These are phyloP conservation scores for Coleophora flavipennella DNA, from an alignment of 2,888 invertebrate genomes.

Conservation along the genomic window DNA sequence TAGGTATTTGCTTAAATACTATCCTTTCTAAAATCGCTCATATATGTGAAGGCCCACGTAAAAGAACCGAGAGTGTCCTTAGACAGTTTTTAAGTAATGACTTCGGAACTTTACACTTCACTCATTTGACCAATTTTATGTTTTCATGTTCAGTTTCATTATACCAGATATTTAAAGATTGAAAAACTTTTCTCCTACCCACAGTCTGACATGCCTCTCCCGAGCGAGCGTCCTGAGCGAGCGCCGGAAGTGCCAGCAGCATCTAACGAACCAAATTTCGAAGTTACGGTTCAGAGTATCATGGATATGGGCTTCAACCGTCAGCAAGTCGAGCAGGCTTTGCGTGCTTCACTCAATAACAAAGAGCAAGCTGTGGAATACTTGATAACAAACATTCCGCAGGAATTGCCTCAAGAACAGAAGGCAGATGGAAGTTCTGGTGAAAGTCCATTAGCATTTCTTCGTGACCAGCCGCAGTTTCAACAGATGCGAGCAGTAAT, in stretches of 20 bases:
- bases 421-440: constrained; percentile 65
- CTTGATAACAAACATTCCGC: constrained; percentile 90
- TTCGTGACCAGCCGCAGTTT: constrained; percentile 95
- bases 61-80: no score
- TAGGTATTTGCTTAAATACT: no score
- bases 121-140: no score
- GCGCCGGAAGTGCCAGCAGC: constrained; percentile 40
- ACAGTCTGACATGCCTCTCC: no score
- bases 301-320: constrained; percentile 97
- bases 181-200: no score
- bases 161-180: no score
- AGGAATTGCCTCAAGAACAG: constrained; percentile 64
- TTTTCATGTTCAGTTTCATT: no score
- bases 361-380: constrained; percentile 99
- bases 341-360: constrained; percentile 97
- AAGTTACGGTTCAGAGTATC: constrained; percentile 83
- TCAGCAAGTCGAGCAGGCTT: constrained; percentile 86
- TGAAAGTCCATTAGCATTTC: constrained; percentile 88
- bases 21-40: no score
- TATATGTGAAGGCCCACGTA: no score
- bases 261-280: constrained; percentile 49
- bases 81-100: no score
- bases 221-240: constrained; percentile 36
- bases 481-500: constrained; percentile 96
- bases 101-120: no score